These are phyloP conservation scores for Aethes cnicana DNA, from an alignment of 2,888 invertebrate genomes.

Conservation along the genomic window DNA sequence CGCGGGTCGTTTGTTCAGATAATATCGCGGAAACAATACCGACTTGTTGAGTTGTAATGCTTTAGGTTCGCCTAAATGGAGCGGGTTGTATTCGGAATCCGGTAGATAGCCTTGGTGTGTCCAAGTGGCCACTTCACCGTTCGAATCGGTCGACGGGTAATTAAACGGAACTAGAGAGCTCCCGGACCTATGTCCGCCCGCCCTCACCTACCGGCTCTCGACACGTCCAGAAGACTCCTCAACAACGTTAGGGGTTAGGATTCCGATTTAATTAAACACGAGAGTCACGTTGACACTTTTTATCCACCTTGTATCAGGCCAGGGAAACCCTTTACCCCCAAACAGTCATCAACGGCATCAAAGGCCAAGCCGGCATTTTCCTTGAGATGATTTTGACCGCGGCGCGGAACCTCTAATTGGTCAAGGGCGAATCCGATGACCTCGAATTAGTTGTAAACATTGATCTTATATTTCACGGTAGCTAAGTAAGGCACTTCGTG, in stretches of 20 bases:
- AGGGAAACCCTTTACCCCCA: no score
- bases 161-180: slow-evolving; percentile 60
- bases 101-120: slow-evolving; percentile 76
- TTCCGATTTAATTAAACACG: slow-evolving; percentile 3
- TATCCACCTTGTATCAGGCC: no score
- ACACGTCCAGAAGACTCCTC: slow-evolving; percentile 14
- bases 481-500: slow-evolving; percentile 41
- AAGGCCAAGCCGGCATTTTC: no score
- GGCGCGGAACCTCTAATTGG: slow-evolving; percentile 57
- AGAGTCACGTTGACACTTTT: not conserved
- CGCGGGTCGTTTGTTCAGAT: slow-evolving; percentile 27
- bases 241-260: not conserved
- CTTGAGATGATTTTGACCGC: slow-evolving; percentile 53
- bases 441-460: slow-evolving; percentile 57
- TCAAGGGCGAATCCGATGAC: slow-evolving; percentile 61
- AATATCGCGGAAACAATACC: slow-evolving; percentile 67
- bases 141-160: slow-evolving; percentile 73
- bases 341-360: no score
- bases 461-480: slow-evolving; percentile 40
- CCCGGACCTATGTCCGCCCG: slow-evolving; percentile 33
- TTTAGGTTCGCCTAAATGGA: slow-evolving; percentile 77
- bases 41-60: slow-evolving; percentile 50
- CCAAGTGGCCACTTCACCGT: slow-evolving; percentile 77
- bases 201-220: slow-evolving; percentile 7
- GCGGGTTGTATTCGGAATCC: slow-evolving; percentile 76